Evolutionary conservation across 2,113 vertebrate species (phyloP).

Genomic region (Scatophagus argus): DNA sequence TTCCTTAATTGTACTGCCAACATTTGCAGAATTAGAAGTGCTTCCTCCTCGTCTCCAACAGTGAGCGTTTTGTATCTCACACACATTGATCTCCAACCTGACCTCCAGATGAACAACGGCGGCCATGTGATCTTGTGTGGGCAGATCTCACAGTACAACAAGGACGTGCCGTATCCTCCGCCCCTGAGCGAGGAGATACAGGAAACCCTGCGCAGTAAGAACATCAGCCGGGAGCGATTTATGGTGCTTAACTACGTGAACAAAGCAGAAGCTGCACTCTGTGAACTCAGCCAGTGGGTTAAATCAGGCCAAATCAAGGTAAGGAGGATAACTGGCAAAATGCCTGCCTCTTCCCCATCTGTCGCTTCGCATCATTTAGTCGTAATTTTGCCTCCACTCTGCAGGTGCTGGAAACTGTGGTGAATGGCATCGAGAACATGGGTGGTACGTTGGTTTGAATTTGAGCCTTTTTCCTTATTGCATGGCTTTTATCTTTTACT

Average conservation of each 20-base stretch:
- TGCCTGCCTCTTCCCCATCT: background rate
- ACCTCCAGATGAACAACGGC: slow-evolving; percentile 88
- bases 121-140: slow-evolving; percentile 94
- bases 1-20: background rate
- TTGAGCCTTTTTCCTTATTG: background rate
- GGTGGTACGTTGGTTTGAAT: slow-evolving; percentile 87
- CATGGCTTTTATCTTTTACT: background rate
- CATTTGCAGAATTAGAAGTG: background rate
- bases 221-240: slow-evolving; percentile 93
- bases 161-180: slow-evolving; percentile 94
- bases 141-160: slow-evolving; percentile 98
- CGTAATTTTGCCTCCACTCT: slow-evolving; percentile 37
- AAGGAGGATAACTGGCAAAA: slow-evolving; percentile 42
- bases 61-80: background rate
- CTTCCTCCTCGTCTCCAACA: background rate
- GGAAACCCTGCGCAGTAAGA: slow-evolving; percentile 81
- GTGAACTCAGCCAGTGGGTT: slow-evolving; percentile 91
- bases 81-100: background rate
- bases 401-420: slow-evolving; percentile 91
- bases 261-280: slow-evolving; percentile 84
- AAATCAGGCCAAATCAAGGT: slow-evolving; percentile 93
- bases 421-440: slow-evolving; percentile 90
- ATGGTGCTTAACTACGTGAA: slow-evolving; percentile 90
- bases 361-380: background rate
- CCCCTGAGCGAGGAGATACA: slow-evolving; percentile 84